phyloP scores from a whole-genome alignment of 2,888 invertebrate species.

The Chrysodeixis includens region DNA sequence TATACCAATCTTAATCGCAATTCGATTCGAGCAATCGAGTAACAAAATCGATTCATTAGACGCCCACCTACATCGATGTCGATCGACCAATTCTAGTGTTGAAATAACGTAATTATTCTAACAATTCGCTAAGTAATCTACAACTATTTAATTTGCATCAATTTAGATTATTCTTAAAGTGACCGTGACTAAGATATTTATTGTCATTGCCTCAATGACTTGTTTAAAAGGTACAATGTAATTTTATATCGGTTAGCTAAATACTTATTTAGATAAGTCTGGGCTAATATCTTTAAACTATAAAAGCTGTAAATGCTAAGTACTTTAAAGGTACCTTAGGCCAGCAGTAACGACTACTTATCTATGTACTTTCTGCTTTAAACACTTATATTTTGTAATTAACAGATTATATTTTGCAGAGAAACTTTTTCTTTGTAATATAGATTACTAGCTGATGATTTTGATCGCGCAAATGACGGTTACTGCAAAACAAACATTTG shows the following conservation, averaged over 20 bases:
- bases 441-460: too few relatives aligned
- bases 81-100: constrained; percentile 46
- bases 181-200: constrained; percentile 36
- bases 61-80: constrained; percentile 57
- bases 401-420: too few relatives aligned
- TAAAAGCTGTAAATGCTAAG: neutral
- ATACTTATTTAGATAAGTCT: constrained; percentile 14
- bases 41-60: constrained; percentile 55
- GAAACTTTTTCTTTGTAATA: too few relatives aligned
- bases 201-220: constrained; percentile 28
- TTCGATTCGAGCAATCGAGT: constrained; percentile 45
- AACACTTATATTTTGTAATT: too few relatives aligned
- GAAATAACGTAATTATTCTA: constrained; percentile 52
- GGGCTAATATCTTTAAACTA: neutral
- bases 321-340: too few relatives aligned
- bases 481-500: too few relatives aligned
- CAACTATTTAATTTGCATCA: constrained; percentile 48
- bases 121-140: constrained; percentile 55
- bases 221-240: constrained; percentile 11
- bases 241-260: constrained; percentile 29
- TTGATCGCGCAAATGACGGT: too few relatives aligned
- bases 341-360: too few relatives aligned
- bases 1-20: constrained; percentile 48
- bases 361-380: too few relatives aligned
- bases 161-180: constrained; percentile 47